Percentiles rank a stretch among this genome's conserved stretches.
These are phyloP conservation scores for Sebastes goodei DNA, from an alignment of 2,797 vertebrate species.

Conservation along the genomic window DNA sequence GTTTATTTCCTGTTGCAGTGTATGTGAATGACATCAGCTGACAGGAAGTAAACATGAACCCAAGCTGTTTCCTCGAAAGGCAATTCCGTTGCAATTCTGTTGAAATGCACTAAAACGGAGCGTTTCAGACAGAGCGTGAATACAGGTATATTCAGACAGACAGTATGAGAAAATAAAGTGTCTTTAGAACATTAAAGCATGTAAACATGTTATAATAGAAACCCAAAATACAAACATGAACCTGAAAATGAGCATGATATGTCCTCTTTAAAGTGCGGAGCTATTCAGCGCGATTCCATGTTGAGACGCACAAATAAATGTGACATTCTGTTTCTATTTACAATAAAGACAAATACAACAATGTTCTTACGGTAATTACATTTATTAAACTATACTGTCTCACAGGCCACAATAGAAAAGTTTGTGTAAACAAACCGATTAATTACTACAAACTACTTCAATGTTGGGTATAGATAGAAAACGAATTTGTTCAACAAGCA, in stretches of 20 bases:
- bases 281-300: background rate
- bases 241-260: too few relatives aligned
- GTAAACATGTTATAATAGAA: too few relatives aligned
- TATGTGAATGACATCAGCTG: too few relatives aligned
- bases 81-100: accelerated
- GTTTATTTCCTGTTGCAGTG: too few relatives aligned
- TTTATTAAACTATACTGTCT: background rate
- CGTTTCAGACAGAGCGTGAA: too few relatives aligned
- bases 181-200: too few relatives aligned
- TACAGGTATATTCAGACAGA: too few relatives aligned
- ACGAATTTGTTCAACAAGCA: background rate
- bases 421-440: background rate
- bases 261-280: background rate
- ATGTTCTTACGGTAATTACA: background rate
- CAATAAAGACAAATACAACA: background rate
- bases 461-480: background rate
- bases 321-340: background rate
- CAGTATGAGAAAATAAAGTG: too few relatives aligned
- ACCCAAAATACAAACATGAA: too few relatives aligned
- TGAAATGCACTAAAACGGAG: too few relatives aligned
- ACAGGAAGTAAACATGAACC: too few relatives aligned
- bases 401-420: background rate
- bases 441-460: background rate
- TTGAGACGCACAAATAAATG: background rate
- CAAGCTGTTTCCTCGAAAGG: too few relatives aligned